Evolutionary conservation across 2,888 invertebrate species (phyloP).

Genomic region (Hymenopus coronatus): DNA sequence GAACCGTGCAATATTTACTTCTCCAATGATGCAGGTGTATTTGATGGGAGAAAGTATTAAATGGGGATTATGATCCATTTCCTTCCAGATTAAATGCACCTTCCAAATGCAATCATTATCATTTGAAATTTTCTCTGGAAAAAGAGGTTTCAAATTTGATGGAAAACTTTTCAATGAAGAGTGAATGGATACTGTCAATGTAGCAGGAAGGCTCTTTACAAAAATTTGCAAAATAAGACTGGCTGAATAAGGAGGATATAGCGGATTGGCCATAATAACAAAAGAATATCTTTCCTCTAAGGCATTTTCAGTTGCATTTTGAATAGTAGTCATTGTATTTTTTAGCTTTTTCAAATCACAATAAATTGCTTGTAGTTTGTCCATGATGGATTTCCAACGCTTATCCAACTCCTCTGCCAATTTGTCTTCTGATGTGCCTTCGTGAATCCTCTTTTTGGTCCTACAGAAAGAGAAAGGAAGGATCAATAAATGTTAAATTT

Average conservation of each 20-base stretch:
- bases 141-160: background rate
- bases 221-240: background rate
- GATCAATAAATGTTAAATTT: background rate
- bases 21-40: background rate
- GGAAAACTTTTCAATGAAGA: background rate
- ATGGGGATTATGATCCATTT: background rate
- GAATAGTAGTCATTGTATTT: background rate
- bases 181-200: background rate
- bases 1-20: slow-evolving; percentile 14
- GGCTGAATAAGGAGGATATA: slow-evolving; percentile 10
- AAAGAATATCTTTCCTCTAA: background rate
- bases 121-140: background rate
- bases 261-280: slow-evolving; percentile 12
- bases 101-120: background rate
- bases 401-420: background rate
- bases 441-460: background rate
- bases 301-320: background rate
- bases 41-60: background rate
- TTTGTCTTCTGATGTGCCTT: background rate
- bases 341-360: background rate
- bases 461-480: background rate
- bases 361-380: background rate
- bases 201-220: background rate
- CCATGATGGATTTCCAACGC: slow-evolving; percentile 14
- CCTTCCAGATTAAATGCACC: slow-evolving; percentile 15